Evolutionary conservation across 2,888 invertebrate genomes (phyloP), one percentile per base, ranked within the genome.

Genomic region (Onthophagus sagittarius): DNA sequence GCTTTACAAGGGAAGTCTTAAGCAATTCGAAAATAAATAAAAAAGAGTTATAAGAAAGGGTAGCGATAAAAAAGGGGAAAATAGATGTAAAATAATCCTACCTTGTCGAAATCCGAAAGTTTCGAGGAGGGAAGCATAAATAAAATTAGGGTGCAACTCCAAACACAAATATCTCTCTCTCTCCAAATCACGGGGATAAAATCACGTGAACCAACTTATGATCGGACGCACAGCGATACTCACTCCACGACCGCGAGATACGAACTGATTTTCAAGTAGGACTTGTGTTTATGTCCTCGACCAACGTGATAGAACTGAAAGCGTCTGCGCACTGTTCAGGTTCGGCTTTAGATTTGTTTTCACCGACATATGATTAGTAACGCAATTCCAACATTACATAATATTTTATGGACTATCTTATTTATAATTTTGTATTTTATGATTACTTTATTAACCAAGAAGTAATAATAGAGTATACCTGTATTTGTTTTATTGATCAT

Each of bases 51-150:
- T 23, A 53, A 53, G 11, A 53, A 53, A 53, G 11, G 39, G 39
- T 53, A 53, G 9, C 39, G 39, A 53, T 53, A 53, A 53, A 53
- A 9, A 11, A 53, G 39, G 23, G 23, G 23, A 23, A 53, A 53
- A 11, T 53, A 11, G 39, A 2, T 53, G 39, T 53, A 53, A 53
- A 53, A 11, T 9, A 53, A 53, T 31, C 6, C n/a, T 15, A 67
- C 67, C 67, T 67, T 67, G 67, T 67, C 67, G 23, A 67, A n/a
- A n/a, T 67, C 67, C 67, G 67, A 31, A 3, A 32, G 23, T 67
- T 23, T 67, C 31, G 67, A n/a, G 6, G 67, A 23, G n/a, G 67
- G 67, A 67, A 67, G 23, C 67, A 67, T 67, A 67, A 67, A 67
- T 67, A 67, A 67, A 67, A 23, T 1, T 32, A 15, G 64, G 31